A percentile compares a stretch with the other conserved stretches of the same genome.
Evolutionary conservation across 2,888 invertebrate species (phyloP).

Genomic region (Lobophora halterata): DNA sequence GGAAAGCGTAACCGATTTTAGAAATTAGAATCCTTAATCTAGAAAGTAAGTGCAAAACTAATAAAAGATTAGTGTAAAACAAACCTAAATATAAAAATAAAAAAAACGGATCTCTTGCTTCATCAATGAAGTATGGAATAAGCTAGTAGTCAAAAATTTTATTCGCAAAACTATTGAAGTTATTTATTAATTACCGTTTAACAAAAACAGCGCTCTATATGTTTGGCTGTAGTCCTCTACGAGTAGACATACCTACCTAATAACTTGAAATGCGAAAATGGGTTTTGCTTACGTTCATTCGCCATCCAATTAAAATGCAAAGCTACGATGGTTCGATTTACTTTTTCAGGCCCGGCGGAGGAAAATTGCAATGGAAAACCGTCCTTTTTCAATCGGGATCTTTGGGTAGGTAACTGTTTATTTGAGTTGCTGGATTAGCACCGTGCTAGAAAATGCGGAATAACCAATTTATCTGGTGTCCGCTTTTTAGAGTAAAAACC

Average conservation of each 20-base stretch:
- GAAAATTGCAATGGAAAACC: constrained; percentile 40
- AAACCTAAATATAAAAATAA: too few relatives aligned
- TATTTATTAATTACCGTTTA: too few relatives aligned
- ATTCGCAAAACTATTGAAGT: too few relatives aligned
- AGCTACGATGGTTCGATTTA: constrained; percentile 39
- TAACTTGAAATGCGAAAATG: constrained; percentile 19
- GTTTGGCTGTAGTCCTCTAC: too few relatives aligned
- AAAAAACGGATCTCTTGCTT: too few relatives aligned
- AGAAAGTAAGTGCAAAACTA: too few relatives aligned
- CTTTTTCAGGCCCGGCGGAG: constrained; percentile 35
- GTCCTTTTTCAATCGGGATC: constrained; percentile 31
- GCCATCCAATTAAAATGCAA: constrained; percentile 51
- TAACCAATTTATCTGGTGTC: neutral
- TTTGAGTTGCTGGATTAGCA: constrained; percentile 8
- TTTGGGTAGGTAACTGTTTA: constrained; percentile 18
- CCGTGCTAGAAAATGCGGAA: neutral
- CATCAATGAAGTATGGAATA: too few relatives aligned
- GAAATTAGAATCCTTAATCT: too few relatives aligned
- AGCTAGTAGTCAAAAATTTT: too few relatives aligned
- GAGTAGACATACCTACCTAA: constrained; percentile 15
- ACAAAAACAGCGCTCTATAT: constrained; percentile 7
- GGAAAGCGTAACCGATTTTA: too few relatives aligned
- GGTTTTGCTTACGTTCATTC: constrained; percentile 38
- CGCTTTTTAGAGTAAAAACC: too few relatives aligned
- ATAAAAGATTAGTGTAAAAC: too few relatives aligned